These are phyloP conservation scores for Calameuta idolon DNA, from an alignment of 2,888 invertebrate species.

Conservation along the genomic window DNA sequence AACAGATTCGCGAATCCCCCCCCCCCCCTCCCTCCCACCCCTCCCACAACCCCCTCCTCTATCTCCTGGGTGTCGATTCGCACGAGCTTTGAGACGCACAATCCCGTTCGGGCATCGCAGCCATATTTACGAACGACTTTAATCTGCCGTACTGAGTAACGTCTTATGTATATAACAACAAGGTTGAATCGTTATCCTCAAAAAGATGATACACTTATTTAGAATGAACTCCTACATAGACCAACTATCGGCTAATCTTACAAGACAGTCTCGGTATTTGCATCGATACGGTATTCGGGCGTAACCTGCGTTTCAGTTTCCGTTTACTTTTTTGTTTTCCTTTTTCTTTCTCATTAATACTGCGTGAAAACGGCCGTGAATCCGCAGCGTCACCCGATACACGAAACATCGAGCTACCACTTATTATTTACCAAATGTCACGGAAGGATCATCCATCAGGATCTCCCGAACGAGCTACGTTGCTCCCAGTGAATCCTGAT, in stretches of 20 bases:
- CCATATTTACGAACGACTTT: neutral
- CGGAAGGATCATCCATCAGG: neutral
- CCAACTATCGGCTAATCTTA: neutral
- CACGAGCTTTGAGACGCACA: neutral
- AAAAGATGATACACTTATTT: conserved; percentile 63
- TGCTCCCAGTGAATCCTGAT: neutral
- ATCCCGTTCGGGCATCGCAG: neutral
- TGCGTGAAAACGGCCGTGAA: conserved; percentile 16
- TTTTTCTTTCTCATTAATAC: conserved; percentile 23
- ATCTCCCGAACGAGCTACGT: neutral
- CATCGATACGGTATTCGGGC: neutral
- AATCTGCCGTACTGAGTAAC: conserved; percentile 49
- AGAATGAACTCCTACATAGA: conserved; percentile 43
- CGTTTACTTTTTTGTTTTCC: neutral
- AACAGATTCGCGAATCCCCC: neutral
- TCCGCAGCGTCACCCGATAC: neutral
- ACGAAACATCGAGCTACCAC: neutral
- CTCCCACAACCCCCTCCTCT: too few relatives aligned
- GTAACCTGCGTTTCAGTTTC: neutral
- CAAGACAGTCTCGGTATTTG: neutral
- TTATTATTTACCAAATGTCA: neutral
- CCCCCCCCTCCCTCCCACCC: neutral
- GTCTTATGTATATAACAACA: conserved; percentile 68
- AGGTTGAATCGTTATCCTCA: conserved; percentile 63
- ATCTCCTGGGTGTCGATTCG: too few relatives aligned